A percentile compares a stretch with the other conserved stretches of the same genome.
Conservation (phyloP, 2,113 vertebrate species). For the Zapus hudsonius region DNA sequence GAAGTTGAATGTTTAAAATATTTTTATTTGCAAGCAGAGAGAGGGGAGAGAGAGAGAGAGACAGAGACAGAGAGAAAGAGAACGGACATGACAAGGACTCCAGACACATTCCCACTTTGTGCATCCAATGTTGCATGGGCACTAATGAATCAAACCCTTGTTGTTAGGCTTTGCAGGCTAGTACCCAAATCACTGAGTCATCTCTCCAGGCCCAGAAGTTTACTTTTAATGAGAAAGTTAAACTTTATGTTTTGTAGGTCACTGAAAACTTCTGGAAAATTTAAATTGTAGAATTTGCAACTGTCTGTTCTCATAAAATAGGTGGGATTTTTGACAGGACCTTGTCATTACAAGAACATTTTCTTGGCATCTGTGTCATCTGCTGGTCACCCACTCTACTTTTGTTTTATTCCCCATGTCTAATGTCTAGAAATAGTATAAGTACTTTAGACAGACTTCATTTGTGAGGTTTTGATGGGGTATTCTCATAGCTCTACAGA, state of each 20-base stretch:
- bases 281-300: background rate
- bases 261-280: background rate
- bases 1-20: too few relatives aligned
- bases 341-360: background rate
- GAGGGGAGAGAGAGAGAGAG: too few relatives aligned
- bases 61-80: too few relatives aligned
- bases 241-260: background rate
- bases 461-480: accelerated
- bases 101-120: too few relatives aligned
- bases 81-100: too few relatives aligned
- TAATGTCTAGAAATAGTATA: background rate
- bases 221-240: too few relatives aligned
- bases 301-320: background rate
- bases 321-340: background rate
- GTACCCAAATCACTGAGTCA: too few relatives aligned
- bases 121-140: too few relatives aligned
- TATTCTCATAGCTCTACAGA: background rate
- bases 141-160: too few relatives aligned
- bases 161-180: too few relatives aligned
- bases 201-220: too few relatives aligned
- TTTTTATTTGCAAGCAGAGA: too few relatives aligned
- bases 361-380: background rate
- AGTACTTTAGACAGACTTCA: accelerated
- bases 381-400: background rate
- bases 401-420: background rate